These are phyloP conservation scores for Plecturocebus donacophilus DNA, from an alignment of 2,113 vertebrate species.

Conservation along the genomic window DNA sequence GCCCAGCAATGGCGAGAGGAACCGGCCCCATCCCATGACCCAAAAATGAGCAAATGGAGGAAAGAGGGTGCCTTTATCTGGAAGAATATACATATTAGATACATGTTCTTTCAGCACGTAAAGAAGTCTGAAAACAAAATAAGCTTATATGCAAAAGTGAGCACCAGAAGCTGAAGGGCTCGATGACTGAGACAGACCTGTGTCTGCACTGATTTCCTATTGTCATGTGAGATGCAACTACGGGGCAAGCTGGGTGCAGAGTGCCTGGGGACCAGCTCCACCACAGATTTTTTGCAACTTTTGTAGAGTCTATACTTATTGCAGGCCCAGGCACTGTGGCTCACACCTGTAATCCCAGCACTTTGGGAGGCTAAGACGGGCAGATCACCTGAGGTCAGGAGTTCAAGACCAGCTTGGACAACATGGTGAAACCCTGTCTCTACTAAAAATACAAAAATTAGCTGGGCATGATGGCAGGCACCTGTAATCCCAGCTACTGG, in stretches of 20 bases:
- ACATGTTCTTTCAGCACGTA: background rate
- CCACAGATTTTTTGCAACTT: background rate
- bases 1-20: background rate
- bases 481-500: no score
- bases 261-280: fast-evolving
- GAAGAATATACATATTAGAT: background rate
- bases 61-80: fast-evolving
- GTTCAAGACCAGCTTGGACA: no score
- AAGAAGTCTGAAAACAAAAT: background rate
- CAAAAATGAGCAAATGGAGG: fast-evolving
- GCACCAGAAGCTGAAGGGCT: background rate
- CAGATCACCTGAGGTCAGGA: no score
- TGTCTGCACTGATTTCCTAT: fast-evolving
- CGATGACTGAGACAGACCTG: background rate
- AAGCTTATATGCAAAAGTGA: fast-evolving
- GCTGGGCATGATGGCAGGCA: fast-evolving
- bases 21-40: no score
- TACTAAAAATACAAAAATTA: no score
- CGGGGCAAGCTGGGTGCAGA: background rate
- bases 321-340: no score
- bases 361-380: no score
- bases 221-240: fast-evolving
- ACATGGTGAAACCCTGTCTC: no score
- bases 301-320: background rate
- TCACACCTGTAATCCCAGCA: no score